Evolutionary conservation across 2,888 invertebrate species (phyloP).

Genomic region (Vanessa cardui): DNA sequence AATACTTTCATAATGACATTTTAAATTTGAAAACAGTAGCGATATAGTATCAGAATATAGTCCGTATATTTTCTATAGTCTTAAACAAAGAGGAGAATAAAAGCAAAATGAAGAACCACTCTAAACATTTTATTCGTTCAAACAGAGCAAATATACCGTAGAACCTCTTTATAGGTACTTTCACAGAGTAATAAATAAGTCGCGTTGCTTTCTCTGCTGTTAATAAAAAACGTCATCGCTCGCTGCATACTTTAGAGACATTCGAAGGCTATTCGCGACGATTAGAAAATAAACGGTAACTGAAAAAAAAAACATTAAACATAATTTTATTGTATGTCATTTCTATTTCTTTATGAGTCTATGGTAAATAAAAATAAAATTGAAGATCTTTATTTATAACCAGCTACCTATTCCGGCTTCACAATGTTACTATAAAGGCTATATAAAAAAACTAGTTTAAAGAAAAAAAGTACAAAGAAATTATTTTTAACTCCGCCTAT

Average conservation of each 20-base stretch:
- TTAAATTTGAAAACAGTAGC: background rate
- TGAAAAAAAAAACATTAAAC: conserved; percentile 47
- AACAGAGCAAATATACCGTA: conserved; percentile 14
- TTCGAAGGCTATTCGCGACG: conserved; percentile 64
- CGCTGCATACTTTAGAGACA: conserved; percentile 54
- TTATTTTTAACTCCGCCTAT: no score
- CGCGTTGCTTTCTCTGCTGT: background rate
- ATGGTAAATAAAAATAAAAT: no score
- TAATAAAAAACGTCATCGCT: conserved; percentile 41
- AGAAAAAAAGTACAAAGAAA: no score
- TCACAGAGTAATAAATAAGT: background rate
- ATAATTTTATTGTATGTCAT: no score
- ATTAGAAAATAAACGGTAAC: conserved; percentile 65
- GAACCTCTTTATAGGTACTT: conserved; percentile 1
- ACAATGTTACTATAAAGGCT: no score
- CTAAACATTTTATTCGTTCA: conserved; percentile 21
- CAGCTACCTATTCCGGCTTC: no score
- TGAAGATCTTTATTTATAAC: background rate
- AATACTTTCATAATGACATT: no score
- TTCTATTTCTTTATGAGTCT: no score
- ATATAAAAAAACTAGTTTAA: no score
- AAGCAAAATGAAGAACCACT: conserved; percentile 11
- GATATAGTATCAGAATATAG: background rate
- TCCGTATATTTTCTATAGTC: background rate
- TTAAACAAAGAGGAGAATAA: conserved; percentile 6